A percentile compares a stretch with the other conserved stretches of the same genome.
Evolutionary conservation across 1,140 invertebrate genomes (phyloP).

Genomic region (Mercenaria mercenaria): DNA sequence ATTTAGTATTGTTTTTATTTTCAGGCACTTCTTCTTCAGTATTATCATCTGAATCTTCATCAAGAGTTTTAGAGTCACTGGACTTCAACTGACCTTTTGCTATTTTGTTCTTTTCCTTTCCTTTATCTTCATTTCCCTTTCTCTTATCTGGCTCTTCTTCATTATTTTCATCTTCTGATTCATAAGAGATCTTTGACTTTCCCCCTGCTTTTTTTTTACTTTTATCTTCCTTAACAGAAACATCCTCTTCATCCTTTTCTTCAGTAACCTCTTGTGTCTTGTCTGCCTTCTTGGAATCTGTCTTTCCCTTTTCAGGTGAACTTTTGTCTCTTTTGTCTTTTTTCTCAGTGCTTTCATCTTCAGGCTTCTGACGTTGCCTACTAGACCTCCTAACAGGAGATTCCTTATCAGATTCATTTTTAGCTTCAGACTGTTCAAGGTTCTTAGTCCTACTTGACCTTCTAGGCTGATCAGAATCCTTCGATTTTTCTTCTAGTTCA

Average conservation of each 20-base stretch:
- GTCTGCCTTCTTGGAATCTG: not conserved
- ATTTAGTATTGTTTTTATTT: no score
- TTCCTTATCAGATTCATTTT: constrained; percentile 28
- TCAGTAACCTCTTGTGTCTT: not conserved
- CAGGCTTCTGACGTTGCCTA: constrained; percentile 26
- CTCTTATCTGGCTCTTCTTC: not conserved
- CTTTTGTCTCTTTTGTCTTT: constrained; percentile 21
- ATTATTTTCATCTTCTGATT: not conserved
- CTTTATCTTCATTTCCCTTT: not conserved
- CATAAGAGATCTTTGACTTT: not conserved
- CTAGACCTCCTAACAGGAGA: constrained; percentile 45
- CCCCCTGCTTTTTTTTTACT: not conserved
- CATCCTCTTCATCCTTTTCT: not conserved
- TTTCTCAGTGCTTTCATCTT: not conserved
- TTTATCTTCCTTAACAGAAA: not conserved
- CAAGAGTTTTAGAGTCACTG: not conserved
- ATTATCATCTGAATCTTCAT: not conserved
- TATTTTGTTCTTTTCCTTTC: not conserved
- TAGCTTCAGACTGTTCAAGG: not conserved
- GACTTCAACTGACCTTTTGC: not conserved
- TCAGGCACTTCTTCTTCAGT: not conserved
- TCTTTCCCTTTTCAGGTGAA: not conserved
- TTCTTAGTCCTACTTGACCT: constrained; percentile 42
- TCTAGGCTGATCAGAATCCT: constrained; percentile 33
- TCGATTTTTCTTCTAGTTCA: constrained; percentile 78